These are phyloP conservation scores for Ammodytes dubius DNA, from an alignment of 2,113 vertebrate species.

Conservation along the genomic window DNA sequence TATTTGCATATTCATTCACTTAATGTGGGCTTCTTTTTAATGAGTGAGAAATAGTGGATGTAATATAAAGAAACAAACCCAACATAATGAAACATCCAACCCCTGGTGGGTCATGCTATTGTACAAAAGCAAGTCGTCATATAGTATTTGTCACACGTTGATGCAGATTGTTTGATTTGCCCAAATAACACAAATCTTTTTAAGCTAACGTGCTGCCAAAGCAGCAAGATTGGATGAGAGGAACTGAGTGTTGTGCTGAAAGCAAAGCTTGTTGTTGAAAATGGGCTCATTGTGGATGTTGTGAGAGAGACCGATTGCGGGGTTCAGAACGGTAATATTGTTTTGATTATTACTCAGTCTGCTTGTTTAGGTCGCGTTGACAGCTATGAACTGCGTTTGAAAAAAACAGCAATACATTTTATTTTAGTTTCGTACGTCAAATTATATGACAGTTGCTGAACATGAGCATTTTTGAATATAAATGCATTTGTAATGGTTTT, in stretches of 20 bases:
- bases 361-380: slow-evolving; percentile 58
- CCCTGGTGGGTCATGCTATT: neutral
- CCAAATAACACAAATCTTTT: slow-evolving; percentile 7
- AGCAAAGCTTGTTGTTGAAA: slow-evolving; percentile 43
- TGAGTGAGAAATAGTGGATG: neutral
- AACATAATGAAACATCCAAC: neutral
- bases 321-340: slow-evolving; percentile 39
- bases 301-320: slow-evolving; percentile 34
- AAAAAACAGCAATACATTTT: slow-evolving; percentile 43
- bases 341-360: slow-evolving; percentile 56
- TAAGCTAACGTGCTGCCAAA: slow-evolving; percentile 21
- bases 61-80: neutral
- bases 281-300: slow-evolving; percentile 37
- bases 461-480: slow-evolving; percentile 58
- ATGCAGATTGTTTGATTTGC: slow-evolving; percentile 32
- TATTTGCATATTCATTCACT: neutral
- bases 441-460: slow-evolving; percentile 57
- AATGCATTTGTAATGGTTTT: slow-evolving; percentile 53
- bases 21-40: neutral
- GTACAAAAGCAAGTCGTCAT: neutral
- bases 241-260: slow-evolving; percentile 20
- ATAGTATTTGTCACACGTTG: neutral
- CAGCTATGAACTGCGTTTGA: slow-evolving; percentile 52
- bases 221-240: neutral
- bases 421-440: slow-evolving; percentile 25